Evolutionary conservation across 2,113 vertebrate genomes (phyloP), one percentile per base, ranked within the genome.

Genomic region (Poicephalus meyeri): DNA sequence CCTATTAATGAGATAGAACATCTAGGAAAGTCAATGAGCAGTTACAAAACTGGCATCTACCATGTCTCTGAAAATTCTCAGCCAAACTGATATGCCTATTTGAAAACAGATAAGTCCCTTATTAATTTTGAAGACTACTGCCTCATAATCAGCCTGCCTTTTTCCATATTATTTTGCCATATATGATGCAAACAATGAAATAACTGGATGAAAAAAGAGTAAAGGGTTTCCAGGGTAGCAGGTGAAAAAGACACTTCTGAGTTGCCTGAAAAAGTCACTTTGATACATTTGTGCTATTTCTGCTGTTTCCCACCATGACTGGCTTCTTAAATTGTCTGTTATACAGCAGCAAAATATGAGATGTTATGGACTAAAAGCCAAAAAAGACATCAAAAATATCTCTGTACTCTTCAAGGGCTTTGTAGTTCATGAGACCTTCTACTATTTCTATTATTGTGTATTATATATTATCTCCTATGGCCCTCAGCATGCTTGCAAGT

Each of bases 11-110:
- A 97, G 95, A 88, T 84, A 97, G 81, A 97, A 91, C 50, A 95
- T 97, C 97, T 97, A 97, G 89, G 95, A 98, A 97, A 96, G 73
- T 93, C 89, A 98, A 95, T 92, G 96, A 96, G 60, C 84, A 29
- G 60, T 81, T 97, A 94, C 18, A 76, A 94, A 95, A 87, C 84
- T 42, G 86, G 95, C 92, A 90, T n/a, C 86, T 95, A 93, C 90
- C 13, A 29, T 26, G 83, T 83, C 90, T 96, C 64, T 52, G n/a
- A 95, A 91, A 93, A 78, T 44, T 78, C 52, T 87, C 65, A 29
- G 77, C 9, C 31, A 28, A 41, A 83, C 16, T 56, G 20, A 3
- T 69, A 60, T 84, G 7, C 35, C 77, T n/a, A 24, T 86, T 65
- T 68, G 56, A 84, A 81, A 86, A 64, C 25, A 81, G 23, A 3